Evolutionary conservation across 2,888 invertebrate genomes (phyloP).

Genomic region (Chaetogeoica ovagalla): DNA sequence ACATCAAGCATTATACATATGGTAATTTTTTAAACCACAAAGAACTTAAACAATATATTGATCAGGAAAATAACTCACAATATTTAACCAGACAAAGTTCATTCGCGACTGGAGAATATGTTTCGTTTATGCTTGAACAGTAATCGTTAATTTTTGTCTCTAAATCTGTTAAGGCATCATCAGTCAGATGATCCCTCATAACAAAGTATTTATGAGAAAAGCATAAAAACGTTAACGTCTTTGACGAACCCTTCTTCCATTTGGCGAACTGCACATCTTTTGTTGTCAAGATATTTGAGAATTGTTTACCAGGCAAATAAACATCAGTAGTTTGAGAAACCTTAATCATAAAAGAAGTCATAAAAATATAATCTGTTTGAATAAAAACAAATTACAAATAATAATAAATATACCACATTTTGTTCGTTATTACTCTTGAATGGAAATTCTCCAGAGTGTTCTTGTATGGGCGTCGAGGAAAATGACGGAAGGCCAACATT

Average conservation of each 20-base stretch:
- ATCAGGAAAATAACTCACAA: conserved; percentile 2
- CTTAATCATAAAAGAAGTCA: background rate
- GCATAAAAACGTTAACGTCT: conserved; percentile 22
- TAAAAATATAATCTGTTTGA: background rate
- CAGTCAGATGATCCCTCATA: conserved; percentile 37
- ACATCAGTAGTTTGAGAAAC: background rate
- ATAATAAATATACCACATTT: background rate
- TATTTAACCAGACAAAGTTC: conserved; percentile 39
- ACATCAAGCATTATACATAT: too few species aligned
- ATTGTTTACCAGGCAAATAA: background rate
- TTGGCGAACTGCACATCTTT: conserved; percentile 27
- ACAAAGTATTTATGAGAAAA: conserved; percentile 12
- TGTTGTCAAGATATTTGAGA: conserved; percentile 1
- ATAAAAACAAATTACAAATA: too few species aligned
- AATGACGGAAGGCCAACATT: conserved; percentile 42
- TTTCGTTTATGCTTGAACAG: background rate
- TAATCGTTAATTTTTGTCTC: conserved; percentile 35
- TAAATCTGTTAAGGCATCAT: conserved; percentile 27
- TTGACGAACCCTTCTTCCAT: background rate
- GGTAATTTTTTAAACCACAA: too few species aligned
- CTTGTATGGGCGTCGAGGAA: conserved; percentile 38
- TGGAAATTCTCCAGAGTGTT: conserved; percentile 7
- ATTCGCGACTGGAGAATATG: conserved; percentile 8
- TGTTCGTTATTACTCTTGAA: background rate
- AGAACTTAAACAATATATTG: too few species aligned